phyloP scores from a whole-genome alignment of 2,113 vertebrate species.

The Climacteris rufus region DNA sequence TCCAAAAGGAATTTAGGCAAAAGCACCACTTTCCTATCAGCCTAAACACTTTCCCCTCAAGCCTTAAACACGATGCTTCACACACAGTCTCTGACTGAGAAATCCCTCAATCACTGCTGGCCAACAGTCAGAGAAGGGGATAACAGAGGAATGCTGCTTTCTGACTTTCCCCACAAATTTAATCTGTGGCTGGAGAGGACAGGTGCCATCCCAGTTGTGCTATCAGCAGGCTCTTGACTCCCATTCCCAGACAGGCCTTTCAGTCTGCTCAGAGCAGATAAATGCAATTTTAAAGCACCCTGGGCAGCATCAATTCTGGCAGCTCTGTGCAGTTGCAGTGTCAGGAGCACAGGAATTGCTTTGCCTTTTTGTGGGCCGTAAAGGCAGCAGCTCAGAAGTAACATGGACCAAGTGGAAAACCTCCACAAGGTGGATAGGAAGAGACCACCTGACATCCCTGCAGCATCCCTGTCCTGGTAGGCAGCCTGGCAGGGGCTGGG shows the following conservation, averaged over 20 bases:
- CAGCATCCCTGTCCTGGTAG: background rate
- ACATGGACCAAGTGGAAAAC: background rate
- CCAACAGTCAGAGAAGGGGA: background rate
- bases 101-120: background rate
- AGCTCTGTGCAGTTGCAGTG: background rate
- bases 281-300: background rate
- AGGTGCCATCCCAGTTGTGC: background rate
- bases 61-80: background rate
- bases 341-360: background rate
- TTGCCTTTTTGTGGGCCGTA: background rate
- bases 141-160: background rate
- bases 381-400: background rate
- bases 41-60: background rate
- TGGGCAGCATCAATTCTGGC: rapidly evolving
- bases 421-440: background rate
- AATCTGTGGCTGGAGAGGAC: rapidly evolving
- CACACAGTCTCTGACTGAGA: background rate
- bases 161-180: background rate
- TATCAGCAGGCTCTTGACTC: background rate
- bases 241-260: background rate
- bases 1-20: background rate
- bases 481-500: background rate
- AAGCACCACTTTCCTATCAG: background rate
- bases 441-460: background rate
- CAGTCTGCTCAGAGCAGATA: background rate